These are phyloP conservation scores for Drosophila cognata DNA, from an alignment of 2,888 invertebrate species.

Conservation along the genomic window DNA sequence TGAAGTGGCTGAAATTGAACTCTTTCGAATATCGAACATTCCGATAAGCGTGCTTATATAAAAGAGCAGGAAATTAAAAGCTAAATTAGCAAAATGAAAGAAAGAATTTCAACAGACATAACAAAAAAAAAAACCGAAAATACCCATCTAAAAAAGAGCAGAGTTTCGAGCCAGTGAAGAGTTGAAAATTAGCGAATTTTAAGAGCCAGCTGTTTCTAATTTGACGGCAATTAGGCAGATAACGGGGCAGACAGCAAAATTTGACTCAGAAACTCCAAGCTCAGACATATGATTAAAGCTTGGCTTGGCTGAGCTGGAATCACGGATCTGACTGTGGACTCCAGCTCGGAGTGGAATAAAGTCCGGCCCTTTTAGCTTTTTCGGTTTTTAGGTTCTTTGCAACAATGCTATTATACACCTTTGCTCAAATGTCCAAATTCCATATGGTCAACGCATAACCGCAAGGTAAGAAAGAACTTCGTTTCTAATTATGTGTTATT, in stretches of 20 bases:
- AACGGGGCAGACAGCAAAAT: conserved; percentile 21
- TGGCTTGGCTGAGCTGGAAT: conserved; percentile 3
- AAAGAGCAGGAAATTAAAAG: not conserved
- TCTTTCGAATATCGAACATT: not conserved
- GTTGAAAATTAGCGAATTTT: not conserved
- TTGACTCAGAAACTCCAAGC: not conserved
- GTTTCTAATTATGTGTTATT: conserved; percentile 35
- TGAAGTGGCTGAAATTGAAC: not conserved
- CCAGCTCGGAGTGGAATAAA: not conserved
- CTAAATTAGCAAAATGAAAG: not conserved
- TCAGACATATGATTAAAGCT: conserved; percentile 23
- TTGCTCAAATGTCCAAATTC: not conserved
- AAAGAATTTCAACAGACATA: not conserved
- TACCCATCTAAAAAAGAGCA: not conserved
- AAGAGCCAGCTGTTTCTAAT: conserved; percentile 9
- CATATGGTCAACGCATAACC: conserved; percentile 6
- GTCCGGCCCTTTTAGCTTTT: not conserved
- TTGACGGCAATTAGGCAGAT: conserved; percentile 24
- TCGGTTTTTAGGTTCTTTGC: not conserved
- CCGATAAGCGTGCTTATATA: not conserved
- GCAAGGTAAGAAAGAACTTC: not conserved
- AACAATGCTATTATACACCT: conserved; percentile 9
- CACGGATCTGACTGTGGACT: not conserved
- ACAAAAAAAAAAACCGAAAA: not conserved
- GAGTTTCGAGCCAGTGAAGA: not conserved